A percentile compares a stretch with the other conserved stretches of the same genome.
Conservation (phyloP, 1,140 invertebrate species). For the Halictus rubicundus region DNA sequence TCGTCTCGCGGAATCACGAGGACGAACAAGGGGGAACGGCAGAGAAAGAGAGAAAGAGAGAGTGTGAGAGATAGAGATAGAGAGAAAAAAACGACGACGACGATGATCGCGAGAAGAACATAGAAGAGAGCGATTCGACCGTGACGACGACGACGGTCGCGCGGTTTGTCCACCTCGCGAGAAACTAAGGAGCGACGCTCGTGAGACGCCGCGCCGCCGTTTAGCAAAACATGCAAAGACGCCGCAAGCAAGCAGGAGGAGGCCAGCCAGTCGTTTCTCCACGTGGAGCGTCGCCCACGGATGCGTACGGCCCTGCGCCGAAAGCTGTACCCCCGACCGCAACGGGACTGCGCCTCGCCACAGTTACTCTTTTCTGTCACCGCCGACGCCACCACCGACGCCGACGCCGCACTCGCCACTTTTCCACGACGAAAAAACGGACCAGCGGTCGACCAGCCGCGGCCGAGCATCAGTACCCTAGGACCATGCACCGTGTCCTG, state of each 20-base stretch:
- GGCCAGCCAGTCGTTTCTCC: conserved; percentile 16
- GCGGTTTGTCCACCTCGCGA: conserved; percentile 11
- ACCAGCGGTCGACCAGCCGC: conserved; percentile 6
- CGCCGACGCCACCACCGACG: conserved; percentile 35
- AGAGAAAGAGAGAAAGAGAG: neutral
- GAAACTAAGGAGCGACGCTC: neutral
- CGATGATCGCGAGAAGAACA: no score
- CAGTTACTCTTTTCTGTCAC: conserved; percentile 67
- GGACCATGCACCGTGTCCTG: neutral
- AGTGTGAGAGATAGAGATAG: neutral
- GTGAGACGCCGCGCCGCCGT: no score
- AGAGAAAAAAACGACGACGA: no score
- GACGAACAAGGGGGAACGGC: neutral
- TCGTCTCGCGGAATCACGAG: conserved; percentile 15
- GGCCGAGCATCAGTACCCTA: neutral
- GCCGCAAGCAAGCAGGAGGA: neutral
- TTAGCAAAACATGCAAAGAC: no score
- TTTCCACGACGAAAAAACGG: conserved; percentile 53
- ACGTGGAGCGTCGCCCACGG: conserved; percentile 52
- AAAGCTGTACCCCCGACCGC: conserved; percentile 65
- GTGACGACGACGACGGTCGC: no score
- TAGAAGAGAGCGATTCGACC: no score
- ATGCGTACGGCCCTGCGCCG: conserved; percentile 64
- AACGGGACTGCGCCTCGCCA: conserved; percentile 66
- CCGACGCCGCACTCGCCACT: conserved; percentile 39